phyloP scores from a whole-genome alignment of 2,797 vertebrate species.

The Philypnodon macrostomus region DNA sequence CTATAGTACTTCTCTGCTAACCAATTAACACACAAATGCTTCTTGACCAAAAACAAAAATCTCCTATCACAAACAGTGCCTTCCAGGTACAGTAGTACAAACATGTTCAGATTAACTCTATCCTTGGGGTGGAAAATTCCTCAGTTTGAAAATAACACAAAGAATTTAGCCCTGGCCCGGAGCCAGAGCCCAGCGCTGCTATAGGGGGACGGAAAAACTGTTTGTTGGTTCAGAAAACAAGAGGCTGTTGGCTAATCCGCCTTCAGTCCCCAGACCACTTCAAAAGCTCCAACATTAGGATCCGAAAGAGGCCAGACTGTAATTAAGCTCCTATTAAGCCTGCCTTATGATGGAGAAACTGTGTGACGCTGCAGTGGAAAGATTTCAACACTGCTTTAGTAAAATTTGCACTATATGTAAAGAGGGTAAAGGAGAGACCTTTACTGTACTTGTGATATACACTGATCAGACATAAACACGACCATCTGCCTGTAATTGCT shows the following conservation, averaged over 20 bases:
- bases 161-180: conserved; percentile 74
- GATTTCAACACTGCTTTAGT: conserved; percentile 61
- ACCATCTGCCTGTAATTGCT: too few relatives aligned
- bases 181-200: conserved; percentile 67
- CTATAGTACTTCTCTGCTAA: too few relatives aligned
- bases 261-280: conserved; percentile 73
- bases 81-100: conserved; percentile 41
- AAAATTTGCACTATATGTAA: conserved; percentile 53
- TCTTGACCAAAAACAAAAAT: conserved; percentile 28
- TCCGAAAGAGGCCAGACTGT: conserved; percentile 71
- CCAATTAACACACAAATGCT: too few relatives aligned
- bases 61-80: conserved; percentile 13
- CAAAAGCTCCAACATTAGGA: conserved; percentile 74
- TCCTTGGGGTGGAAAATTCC: conserved; percentile 79
- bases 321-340: conserved; percentile 79
- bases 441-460: too few relatives aligned
- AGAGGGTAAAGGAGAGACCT: conserved; percentile 31
- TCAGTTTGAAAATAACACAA: conserved; percentile 79
- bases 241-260: conserved; percentile 76
- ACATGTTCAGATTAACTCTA: conserved; percentile 75
- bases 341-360: conserved; percentile 72
- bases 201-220: conserved; percentile 70
- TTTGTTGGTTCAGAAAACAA: conserved; percentile 76
- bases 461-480: too few relatives aligned
- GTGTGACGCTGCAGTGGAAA: conserved; percentile 77